phyloP scores from a whole-genome alignment of 2,888 invertebrate genomes.

The Lycia hirtaria region DNA sequence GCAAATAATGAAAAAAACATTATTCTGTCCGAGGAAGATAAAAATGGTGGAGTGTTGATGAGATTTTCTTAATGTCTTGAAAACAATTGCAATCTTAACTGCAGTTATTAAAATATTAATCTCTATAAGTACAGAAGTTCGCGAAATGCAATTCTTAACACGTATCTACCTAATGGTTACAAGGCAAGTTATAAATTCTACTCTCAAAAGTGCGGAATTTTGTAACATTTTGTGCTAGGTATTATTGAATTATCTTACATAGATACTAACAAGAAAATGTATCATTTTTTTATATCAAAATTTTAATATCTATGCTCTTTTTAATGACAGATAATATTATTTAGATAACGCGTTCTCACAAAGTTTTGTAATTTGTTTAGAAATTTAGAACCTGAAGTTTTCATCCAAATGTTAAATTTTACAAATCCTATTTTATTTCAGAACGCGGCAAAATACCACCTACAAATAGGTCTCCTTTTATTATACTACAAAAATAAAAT shows the following conservation, averaged over 20 bases:
- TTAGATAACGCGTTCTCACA: neutral
- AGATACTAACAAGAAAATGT: slow-evolving; percentile 4
- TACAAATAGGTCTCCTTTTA: neutral
- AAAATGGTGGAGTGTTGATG: neutral
- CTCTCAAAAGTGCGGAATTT: slow-evolving; percentile 47
- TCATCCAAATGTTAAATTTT: too few relatives aligned
- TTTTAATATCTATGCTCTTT: neutral
- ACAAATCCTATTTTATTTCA: neutral
- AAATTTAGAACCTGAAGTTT: too few relatives aligned
- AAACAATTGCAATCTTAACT: neutral
- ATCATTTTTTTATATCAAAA: slow-evolving; percentile 1
- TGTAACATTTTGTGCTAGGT: slow-evolving; percentile 50
- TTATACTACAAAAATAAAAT: slow-evolving; percentile 33
- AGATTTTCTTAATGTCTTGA: neutral
- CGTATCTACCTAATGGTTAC: slow-evolving; percentile 46
- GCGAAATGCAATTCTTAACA: slow-evolving; percentile 37
- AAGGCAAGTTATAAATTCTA: slow-evolving; percentile 50
- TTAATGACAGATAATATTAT: neutral
- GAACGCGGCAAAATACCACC: neutral
- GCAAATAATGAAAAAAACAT: neutral
- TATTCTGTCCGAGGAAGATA: neutral
- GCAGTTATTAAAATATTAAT: slow-evolving; percentile 41
- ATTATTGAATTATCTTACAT: slow-evolving; percentile 8
- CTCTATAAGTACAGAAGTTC: slow-evolving; percentile 50
- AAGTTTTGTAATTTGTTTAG: neutral